A percentile compares a stretch with the other conserved stretches of the same genome.
phyloP scores from a whole-genome alignment of 2,888 invertebrate species.

The Synergus laeviventris region DNA sequence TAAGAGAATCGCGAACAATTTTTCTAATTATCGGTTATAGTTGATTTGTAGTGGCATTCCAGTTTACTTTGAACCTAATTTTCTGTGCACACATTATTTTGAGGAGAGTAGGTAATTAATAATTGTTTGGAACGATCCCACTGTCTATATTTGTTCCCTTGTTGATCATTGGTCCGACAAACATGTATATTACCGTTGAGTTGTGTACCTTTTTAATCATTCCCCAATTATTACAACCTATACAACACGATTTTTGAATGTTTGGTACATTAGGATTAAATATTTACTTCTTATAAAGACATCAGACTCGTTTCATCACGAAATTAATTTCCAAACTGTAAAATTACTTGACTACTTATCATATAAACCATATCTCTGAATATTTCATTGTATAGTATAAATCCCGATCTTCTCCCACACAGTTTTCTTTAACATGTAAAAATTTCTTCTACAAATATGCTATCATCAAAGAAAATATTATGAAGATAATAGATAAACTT shows the following conservation, averaged over 20 bases:
- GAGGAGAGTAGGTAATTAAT: slow-evolving; percentile 8
- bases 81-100: slow-evolving; percentile 7
- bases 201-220: slow-evolving; percentile 17
- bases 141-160: slow-evolving; percentile 24
- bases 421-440: not conserved
- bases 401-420: not conserved
- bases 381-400: not conserved
- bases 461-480: not conserved
- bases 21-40: not conserved
- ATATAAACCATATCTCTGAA: not conserved
- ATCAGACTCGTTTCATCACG: not conserved
- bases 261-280: not conserved
- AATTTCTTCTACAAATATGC: not conserved
- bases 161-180: slow-evolving; percentile 12
- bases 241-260: not conserved
- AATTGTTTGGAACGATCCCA: slow-evolving; percentile 2
- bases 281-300: not conserved
- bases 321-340: not conserved
- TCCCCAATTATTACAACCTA: slow-evolving; percentile 5
- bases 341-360: not conserved
- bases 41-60: slow-evolving; percentile 10
- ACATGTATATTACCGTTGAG: slow-evolving; percentile 24
- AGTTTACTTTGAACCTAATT: not conserved
- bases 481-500: not conserved
- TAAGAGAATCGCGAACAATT: not conserved